Evolutionary conservation across 1,140 invertebrate genomes (phyloP).

Genomic region (Drosophila mayri): DNA sequence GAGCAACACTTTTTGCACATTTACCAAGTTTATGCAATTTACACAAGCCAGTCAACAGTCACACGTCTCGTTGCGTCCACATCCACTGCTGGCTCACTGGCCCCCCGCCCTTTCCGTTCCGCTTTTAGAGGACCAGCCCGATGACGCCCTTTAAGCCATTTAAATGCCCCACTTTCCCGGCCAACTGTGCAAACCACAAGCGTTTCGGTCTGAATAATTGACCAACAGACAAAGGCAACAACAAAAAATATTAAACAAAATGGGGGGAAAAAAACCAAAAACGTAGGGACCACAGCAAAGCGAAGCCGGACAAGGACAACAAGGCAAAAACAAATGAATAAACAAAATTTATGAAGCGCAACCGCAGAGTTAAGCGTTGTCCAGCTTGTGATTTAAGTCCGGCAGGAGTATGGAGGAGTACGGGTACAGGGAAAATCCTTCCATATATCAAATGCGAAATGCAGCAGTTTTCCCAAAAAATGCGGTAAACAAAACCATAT

Average conservation of each 20-base stretch:
- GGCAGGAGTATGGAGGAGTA: background rate
- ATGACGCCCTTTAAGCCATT: slow-evolving; percentile 53
- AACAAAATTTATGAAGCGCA: slow-evolving; percentile 75
- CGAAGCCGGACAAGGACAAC: slow-evolving; percentile 22
- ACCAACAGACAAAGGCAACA: slow-evolving; percentile 52
- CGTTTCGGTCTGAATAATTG: slow-evolving; percentile 77
- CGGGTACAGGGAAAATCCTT: background rate
- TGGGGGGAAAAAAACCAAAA: slow-evolving; percentile 24
- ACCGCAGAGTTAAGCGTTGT: slow-evolving; percentile 69
- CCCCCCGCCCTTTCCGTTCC: background rate
- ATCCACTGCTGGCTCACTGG: background rate
- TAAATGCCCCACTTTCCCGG: slow-evolving; percentile 56
- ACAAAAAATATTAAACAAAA: slow-evolving; percentile 25
- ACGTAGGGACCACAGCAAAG: slow-evolving; percentile 61
- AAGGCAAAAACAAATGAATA: slow-evolving; percentile 66
- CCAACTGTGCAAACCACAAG: slow-evolving; percentile 63
- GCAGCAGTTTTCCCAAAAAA: slow-evolving; percentile 4
- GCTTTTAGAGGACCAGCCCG: slow-evolving; percentile 4
- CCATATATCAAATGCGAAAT: slow-evolving; percentile 25
- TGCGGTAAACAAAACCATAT: slow-evolving; percentile 8
- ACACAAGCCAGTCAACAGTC: slow-evolving; percentile 55
- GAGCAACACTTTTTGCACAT: slow-evolving; percentile 66
- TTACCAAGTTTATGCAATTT: slow-evolving; percentile 65
- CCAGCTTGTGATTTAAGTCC: slow-evolving; percentile 45
- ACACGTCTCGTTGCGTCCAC: slow-evolving; percentile 30